Base-by-base conservation (phyloP, 1,140 invertebrate species). In the Hylaeus anthracinus region DNA sequence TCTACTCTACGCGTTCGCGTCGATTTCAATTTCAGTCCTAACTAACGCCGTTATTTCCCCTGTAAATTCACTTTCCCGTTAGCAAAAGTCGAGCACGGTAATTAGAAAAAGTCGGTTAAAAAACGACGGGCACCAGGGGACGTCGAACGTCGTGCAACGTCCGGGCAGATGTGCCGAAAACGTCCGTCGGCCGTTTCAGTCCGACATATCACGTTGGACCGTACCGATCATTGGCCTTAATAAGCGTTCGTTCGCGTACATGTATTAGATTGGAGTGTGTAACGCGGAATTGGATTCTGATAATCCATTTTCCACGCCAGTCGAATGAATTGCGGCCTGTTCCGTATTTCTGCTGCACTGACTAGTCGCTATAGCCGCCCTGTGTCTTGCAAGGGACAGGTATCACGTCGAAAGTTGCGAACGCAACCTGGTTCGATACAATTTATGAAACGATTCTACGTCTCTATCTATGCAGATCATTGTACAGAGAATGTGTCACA, bases 251-350 rank as follows among this genome's bases (percentile, higher is more conserved):
- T 78, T 63, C 75, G 51, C 66, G 37, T 71, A 78, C 56, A 53
- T 43, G 66, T 45, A 70, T 70, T 53, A 61, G 56, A 71, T 78
- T 43, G 75, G 65, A 71, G 66, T 61, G 65, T 70, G 74, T 77
- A 70, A 77, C 56, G 66, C 43, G 75, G 63, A 78, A 78, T 78
- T 78, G 75, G 75, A 71, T 78, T 58, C 48, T 71, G 67, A 78
- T 78, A 78, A 78, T 72, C 67, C 75, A 78, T 56, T 78, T 78
- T 78, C 45, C 67, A 26, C 60, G 37, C 67, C 37, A 39, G 67
- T 43, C 67, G 51, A 78, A 71, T 78, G 67, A 78, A 78, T 78
- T 63, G 67, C 15, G 39, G 45, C 12, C 67, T 71, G 58, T 53
- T 77, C 51, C 66, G 48, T 56, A 48, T 71, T 72, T 61, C 45